A percentile compares a stretch with the other conserved stretches of the same genome.
Conservation (phyloP, 2,797 vertebrate genomes). For the Chelmon rostratus region DNA sequence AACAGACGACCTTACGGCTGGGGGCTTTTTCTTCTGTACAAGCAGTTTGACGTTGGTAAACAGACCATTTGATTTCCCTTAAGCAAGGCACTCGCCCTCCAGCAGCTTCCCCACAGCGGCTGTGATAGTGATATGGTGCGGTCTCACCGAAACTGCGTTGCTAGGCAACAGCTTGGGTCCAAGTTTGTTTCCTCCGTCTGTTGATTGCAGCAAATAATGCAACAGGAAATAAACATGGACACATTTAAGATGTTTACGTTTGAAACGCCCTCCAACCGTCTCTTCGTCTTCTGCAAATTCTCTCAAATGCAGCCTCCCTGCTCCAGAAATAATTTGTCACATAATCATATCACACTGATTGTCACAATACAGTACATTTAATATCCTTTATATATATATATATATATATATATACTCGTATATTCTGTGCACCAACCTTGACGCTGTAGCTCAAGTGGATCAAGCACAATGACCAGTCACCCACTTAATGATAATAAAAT, state of each 20-base stretch:
- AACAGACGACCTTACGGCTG: no score
- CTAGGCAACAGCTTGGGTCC: conserved; percentile 40
- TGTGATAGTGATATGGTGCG: not conserved
- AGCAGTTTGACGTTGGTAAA: not conserved
- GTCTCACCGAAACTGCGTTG: conserved; percentile 32
- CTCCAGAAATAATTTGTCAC: not conserved
- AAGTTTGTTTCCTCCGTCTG: conserved; percentile 14
- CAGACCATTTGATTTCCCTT: not conserved
- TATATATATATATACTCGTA: not conserved
- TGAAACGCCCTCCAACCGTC: not conserved
- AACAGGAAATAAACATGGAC: not conserved
- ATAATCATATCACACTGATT: not conserved
- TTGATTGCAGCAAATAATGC: not conserved
- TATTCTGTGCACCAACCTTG: not conserved
- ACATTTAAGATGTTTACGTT: not conserved
- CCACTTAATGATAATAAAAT: conserved; percentile 57
- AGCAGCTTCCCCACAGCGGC: conserved; percentile 12
- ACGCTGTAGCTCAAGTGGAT: conserved; percentile 45
- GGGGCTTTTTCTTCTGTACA: no score
- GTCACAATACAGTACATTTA: not conserved
- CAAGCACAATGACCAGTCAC: conserved; percentile 48
- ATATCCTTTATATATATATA: not conserved
- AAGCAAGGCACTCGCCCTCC: conserved; percentile 17
- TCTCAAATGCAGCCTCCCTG: not conserved
- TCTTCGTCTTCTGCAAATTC: not conserved